phyloP scores from a whole-genome alignment of 1,140 invertebrate species.

The Saccostrea glomerata region DNA sequence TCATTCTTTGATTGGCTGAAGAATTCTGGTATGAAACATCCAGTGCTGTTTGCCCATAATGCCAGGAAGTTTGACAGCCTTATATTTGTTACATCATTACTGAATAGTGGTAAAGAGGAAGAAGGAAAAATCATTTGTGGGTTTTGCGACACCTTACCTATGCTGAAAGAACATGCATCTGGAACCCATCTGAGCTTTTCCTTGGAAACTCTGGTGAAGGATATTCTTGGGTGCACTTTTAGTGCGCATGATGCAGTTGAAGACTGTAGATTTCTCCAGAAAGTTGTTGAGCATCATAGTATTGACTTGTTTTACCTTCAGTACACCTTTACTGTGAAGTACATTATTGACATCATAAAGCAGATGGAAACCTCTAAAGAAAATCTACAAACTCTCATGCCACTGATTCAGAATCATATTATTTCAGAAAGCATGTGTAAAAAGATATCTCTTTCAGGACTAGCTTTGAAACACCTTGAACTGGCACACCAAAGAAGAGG shows the following conservation, averaged over 20 bases:
- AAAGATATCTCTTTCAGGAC: neutral
- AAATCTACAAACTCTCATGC: neutral
- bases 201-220: neutral
- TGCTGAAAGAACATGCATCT: neutral
- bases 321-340: neutral
- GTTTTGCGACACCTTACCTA: slow-evolving; percentile 27
- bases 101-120: neutral
- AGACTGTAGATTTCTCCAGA: neutral
- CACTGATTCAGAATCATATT: neutral
- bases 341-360: neutral
- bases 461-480: neutral
- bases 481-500: neutral
- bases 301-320: neutral
- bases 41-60: slow-evolving; percentile 39
- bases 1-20: slow-evolving; percentile 38
- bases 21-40: neutral
- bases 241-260: slow-evolving; percentile 8
- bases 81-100: neutral
- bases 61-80: slow-evolving; percentile 36
- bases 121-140: neutral
- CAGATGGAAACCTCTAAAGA: neutral
- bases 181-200: neutral
- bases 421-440: neutral
- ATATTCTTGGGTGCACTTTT: neutral
- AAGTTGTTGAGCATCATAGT: neutral